Base-by-base conservation (phyloP, 2,888 invertebrate genomes). In the Galerucella pusilla region DNA sequence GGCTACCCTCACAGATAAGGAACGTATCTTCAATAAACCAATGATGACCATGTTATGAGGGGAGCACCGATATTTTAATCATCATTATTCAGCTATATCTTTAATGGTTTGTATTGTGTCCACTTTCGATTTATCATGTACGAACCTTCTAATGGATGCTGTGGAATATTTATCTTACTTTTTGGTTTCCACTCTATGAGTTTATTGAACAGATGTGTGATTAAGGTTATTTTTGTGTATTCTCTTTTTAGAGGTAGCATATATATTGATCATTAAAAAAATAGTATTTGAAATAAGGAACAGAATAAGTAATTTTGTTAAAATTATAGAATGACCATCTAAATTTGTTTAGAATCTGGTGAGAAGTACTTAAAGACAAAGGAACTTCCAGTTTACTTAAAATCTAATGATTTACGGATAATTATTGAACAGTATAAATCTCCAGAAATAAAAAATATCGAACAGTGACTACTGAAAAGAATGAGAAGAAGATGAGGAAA, bases 71-170 rank as follows among this genome's bases (percentile, higher is more conserved):
- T 82, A 86, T 85, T 86, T 87, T 86, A 87, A 87, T 87, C 87
- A 87, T 87, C 87, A 85, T 87, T 87, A 87, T 87, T 87, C 87
- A 86, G 85, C 82, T 79, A 84, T 20, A 20, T 85, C 86, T 85
- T 65, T 86, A 87, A 87, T 87, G 87, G 86, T 86, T 84, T 84
- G 85, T 84, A 86, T 87, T 86, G 86, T 87, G 86, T 87, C 86
- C 87, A 85, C 85, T 84, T 83, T 84, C 86, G 82, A 87, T 87
- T 84, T 86, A 85, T 86, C 86, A 86, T 81, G 79, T 66, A 78
- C 46, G 20, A 75, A 83, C 81, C 81, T 81, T 81, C 81, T 85
- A 86, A 86, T 86, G 86, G 85, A 84, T 84, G 83, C 81, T 81
- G 83, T 80, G 78, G 78, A 83, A 81, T 83, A 83, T 83, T 83